phyloP scores from a whole-genome alignment of 1,140 invertebrate genomes.

The Wasmannia auropunctata region DNA sequence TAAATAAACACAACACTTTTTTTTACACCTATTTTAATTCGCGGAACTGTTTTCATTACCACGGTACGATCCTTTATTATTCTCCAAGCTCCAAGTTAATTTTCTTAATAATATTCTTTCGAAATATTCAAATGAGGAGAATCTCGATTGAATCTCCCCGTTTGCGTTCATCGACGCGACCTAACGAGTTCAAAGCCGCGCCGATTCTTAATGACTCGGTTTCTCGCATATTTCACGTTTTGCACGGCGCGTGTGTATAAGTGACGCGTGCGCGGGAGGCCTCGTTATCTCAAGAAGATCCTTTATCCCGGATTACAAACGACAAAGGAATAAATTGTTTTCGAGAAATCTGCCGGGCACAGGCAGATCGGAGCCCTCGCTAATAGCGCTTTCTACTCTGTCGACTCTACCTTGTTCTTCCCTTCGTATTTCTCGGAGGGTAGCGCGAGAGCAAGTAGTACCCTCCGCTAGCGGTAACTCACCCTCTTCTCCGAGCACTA shows the following conservation, averaged over 20 bases:
- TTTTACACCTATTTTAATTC: neutral
- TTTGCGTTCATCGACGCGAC: constrained; percentile 7
- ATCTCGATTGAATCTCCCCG: constrained; percentile 41
- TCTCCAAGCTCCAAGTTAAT: constrained; percentile 23
- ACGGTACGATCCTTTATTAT: neutral
- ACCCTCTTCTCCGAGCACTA: constrained; percentile 15
- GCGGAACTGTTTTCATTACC: neutral
- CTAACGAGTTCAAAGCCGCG: constrained; percentile 35
- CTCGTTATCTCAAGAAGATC: constrained; percentile 71
- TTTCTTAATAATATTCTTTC: constrained; percentile 33
- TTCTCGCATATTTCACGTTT: constrained; percentile 62
- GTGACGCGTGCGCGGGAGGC: constrained; percentile 26
- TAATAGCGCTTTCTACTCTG: constrained; percentile 65
- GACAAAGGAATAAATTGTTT: constrained; percentile 74
- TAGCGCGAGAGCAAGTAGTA: constrained; percentile 25
- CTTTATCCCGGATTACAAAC: constrained; percentile 60
- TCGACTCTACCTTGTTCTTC: constrained; percentile 30
- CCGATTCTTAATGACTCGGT: constrained; percentile 32
- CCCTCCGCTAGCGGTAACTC: constrained; percentile 28
- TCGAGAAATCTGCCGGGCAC: constrained; percentile 57
- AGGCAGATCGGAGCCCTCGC: constrained; percentile 64
- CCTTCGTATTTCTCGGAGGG: constrained; percentile 38
- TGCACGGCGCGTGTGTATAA: constrained; percentile 21
- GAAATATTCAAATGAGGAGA: constrained; percentile 64
- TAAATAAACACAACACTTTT: neutral